Base-by-base conservation (phyloP, 2,888 invertebrate species). In the Pachydiplax longipennis region DNA sequence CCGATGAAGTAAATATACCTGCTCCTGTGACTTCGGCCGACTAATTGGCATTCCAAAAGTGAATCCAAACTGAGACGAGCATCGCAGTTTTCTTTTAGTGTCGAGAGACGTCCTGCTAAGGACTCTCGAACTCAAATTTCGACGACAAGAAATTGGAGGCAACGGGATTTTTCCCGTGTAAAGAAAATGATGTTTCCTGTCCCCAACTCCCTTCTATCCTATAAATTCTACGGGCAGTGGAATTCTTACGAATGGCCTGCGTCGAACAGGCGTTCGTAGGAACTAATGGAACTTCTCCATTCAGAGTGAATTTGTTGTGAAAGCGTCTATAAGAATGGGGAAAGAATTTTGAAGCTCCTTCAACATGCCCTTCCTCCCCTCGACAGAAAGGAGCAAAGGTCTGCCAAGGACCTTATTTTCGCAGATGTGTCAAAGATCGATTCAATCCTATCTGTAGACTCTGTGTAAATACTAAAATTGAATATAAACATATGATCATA, bases 401-500 rank as follows among this genome's bases (percentile, higher is more conserved):
- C 73, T 12, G 31, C 31, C 73, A 25, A 73, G 25, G 31, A 31
- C 73, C 73, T 73, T 61, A 61, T 87, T 87, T 61, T 65, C 40
- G 87, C 87, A 87, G 87, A 48, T 87, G 87, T 87, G 87, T 87
- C 87, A 35, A 87, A 87, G 87, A 87, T 87, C 73, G 87, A 87
- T 61, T 87, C 87, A 87, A 87, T 87, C 65, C 65, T 87, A 87
- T 87, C 87, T 87, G 87, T 87, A 87, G 87, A 87, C 87, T 87
- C 87, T 87, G 87, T 87, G 87, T 87, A 87, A 31, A 87, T 87
- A 87, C 58, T 87, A 61, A 58, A 35, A 87, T 87, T 87, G 87
- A 87, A 87, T 87, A 87, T 87, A 87, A 37, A 87, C 87, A 87
- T 87, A 87, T 87, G 87, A 87, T 61, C 37, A 61, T 73, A 73